Percentiles rank a stretch among this genome's conserved stretches.
Conservation (phyloP, 2,113 vertebrate genomes). For the Potamarius usumacintae region DNA sequence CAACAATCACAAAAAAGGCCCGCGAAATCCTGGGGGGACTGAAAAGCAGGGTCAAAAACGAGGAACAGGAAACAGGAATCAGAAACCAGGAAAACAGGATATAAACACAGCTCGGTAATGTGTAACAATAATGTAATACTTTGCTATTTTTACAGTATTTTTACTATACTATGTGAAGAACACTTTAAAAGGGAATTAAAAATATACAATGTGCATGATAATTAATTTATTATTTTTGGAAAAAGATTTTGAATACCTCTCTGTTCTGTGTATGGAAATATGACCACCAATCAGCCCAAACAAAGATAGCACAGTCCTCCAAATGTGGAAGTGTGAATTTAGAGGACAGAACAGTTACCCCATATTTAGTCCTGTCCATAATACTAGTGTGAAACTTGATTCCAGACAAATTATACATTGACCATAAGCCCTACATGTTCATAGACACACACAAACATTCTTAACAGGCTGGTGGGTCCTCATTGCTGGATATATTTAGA, state of each 20-base stretch:
- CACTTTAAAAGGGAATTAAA: too few relatives aligned
- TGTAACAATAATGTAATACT: too few relatives aligned
- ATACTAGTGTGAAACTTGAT: conserved; percentile 42
- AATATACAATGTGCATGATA: background rate
- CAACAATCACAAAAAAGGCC: too few relatives aligned
- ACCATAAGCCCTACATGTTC: conserved; percentile 42
- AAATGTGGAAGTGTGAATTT: conserved; percentile 55
- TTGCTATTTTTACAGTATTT: too few relatives aligned
- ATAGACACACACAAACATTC: conserved; percentile 60
- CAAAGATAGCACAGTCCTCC: background rate
- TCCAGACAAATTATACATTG: conserved; percentile 29
- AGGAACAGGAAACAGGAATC: too few relatives aligned
- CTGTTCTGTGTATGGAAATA: background rate
- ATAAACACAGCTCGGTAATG: too few relatives aligned
- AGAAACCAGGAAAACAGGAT: too few relatives aligned
- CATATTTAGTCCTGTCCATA: conserved; percentile 56
- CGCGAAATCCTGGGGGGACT: too few relatives aligned
- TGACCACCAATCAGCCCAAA: background rate
- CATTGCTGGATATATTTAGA: conserved; percentile 67
- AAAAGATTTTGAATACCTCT: background rate
- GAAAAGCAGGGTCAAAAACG: too few relatives aligned
- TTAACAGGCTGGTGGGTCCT: conserved; percentile 37
- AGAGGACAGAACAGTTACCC: conserved; percentile 52
- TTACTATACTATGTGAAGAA: too few relatives aligned
- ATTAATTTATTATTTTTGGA: background rate